Base-by-base conservation (phyloP, 1,140 invertebrate species). In the Heliothis virescens region DNA sequence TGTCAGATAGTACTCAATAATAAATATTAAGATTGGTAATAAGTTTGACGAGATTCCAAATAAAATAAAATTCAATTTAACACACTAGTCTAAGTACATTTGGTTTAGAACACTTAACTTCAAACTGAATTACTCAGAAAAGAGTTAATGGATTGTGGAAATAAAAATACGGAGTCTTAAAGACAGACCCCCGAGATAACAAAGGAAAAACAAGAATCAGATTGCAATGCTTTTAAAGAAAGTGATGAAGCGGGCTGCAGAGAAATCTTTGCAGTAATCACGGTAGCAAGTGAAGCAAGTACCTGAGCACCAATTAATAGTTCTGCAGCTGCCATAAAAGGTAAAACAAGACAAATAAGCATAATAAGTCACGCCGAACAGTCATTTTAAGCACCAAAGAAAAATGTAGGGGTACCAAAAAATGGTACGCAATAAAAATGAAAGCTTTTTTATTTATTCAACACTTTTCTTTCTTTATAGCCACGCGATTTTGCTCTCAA, bases 391-490 rank as follows among this genome's bases (percentile, higher is more conserved):
- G 48, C 16, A 47, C 59, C 57, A 52, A 76, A 76, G 62, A 72
- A 74, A 74, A 74, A 74, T 74, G 71, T 59, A 60, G 71, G 55
- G 18, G 53, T 74, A 60, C 71, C 55, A 62, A 76, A 72, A 76
- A 76, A 76, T 76, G 57, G 48, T 63, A 26, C 57, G 59, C 29
- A 76, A 62, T 77, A 77, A 67, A 77, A 77, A 67, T 77, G 62
- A 77, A 67, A 77, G 75, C 75, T 57, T 77, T 67, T 77, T 77
- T 77, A 67, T 67, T 77, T 77, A 77, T 77, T 77, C 75, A 77
- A 77, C 62, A 67, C 75, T 77, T 55, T 34, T 26, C 29, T 77
- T 77, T 77, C 75, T 77, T 77, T 77, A 77, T 57, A 57, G 75
- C 62, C 34, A 41, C 62, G 63, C 62, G 63, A 77, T 55, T 77